Conservation (phyloP, 1,140 invertebrate species). For the Drosophila tani region DNA sequence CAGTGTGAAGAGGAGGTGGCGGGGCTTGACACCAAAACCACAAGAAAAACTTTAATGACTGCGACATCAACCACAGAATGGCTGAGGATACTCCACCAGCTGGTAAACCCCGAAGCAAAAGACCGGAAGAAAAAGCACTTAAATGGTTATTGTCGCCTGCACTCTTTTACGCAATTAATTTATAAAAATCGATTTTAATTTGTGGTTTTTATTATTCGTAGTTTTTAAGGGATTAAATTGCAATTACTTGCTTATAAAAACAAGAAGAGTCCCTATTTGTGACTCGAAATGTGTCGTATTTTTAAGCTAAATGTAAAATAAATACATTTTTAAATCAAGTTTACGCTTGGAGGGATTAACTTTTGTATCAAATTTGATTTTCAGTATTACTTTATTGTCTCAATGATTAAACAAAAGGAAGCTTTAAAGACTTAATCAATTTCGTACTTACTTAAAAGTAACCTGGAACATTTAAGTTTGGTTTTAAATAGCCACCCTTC, state of each 20-base stretch:
- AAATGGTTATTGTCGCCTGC: background rate
- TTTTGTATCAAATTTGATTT: background rate
- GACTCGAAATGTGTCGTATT: background rate
- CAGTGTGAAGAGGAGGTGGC: constrained; percentile 21
- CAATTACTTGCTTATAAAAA: background rate
- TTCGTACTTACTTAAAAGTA: too few species aligned
- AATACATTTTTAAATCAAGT: background rate
- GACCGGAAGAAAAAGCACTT: constrained; percentile 3
- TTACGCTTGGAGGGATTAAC: too few species aligned
- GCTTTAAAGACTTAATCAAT: background rate
- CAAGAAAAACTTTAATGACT: constrained; percentile 51
- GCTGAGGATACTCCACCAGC: constrained; percentile 26
- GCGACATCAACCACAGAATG: constrained; percentile 34
- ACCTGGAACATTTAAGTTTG: background rate
- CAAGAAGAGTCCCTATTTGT: background rate
- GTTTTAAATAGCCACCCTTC: background rate
- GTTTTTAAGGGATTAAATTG: background rate
- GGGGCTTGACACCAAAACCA: constrained; percentile 53
- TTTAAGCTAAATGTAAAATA: background rate
- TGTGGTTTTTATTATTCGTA: background rate
- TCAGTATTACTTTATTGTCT: background rate
- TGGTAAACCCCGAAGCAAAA: constrained; percentile 8
- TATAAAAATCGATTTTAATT: constrained; percentile 6
- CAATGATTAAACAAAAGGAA: background rate
- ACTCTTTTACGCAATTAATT: constrained; percentile 10